A percentile compares a stretch with the other conserved stretches of the same genome.
phyloP scores from a whole-genome alignment of 2,113 vertebrate species.

The Tenebrosternarchus preto region DNA sequence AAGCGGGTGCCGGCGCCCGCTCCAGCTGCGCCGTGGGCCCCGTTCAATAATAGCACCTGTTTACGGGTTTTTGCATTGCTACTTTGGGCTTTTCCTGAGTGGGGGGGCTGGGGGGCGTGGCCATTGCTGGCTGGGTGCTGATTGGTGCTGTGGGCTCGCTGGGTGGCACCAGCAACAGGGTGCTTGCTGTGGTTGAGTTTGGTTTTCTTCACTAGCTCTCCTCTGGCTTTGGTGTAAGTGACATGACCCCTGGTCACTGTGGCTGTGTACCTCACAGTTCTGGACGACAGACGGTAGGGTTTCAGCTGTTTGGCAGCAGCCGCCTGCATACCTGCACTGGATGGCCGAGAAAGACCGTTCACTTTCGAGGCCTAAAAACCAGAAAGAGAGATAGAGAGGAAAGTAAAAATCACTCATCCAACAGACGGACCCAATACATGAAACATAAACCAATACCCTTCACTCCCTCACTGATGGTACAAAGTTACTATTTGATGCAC shows the following conservation, averaged over 20 bases:
- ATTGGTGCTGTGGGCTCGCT: slow-evolving; percentile 78
- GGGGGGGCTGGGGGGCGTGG: slow-evolving; percentile 78
- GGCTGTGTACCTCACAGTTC: slow-evolving; percentile 99
- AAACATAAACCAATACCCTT: too few species aligned
- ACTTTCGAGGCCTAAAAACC: slow-evolving; percentile 87
- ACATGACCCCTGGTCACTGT: slow-evolving; percentile 98
- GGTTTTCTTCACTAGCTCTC: slow-evolving; percentile 98
- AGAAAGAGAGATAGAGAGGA: neutral
- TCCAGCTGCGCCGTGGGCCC: slow-evolving; percentile 65
- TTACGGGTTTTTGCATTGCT: slow-evolving; percentile 99
- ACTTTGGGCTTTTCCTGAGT: slow-evolving; percentile 99
- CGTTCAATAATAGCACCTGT: slow-evolving; percentile 95
- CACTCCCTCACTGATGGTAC: too few species aligned
- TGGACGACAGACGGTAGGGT: slow-evolving; percentile 97
- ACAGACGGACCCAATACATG: too few species aligned
- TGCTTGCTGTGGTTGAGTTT: slow-evolving; percentile 94
- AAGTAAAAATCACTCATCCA: neutral
- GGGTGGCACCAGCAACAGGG: slow-evolving; percentile 69
- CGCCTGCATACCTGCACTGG: slow-evolving; percentile 81
- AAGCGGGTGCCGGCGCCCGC: slow-evolving; percentile 74
- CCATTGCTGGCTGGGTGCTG: slow-evolving; percentile 81
- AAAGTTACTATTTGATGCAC: too few species aligned
- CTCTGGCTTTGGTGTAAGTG: slow-evolving; percentile 99
- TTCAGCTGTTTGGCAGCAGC: slow-evolving; percentile 94
- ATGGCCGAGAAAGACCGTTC: slow-evolving; percentile 88